Percentiles rank a stretch among this genome's conserved stretches.
These are phyloP conservation scores for Discoglossus pictus DNA, from an alignment of 2,797 vertebrate species.

Conservation along the genomic window DNA sequence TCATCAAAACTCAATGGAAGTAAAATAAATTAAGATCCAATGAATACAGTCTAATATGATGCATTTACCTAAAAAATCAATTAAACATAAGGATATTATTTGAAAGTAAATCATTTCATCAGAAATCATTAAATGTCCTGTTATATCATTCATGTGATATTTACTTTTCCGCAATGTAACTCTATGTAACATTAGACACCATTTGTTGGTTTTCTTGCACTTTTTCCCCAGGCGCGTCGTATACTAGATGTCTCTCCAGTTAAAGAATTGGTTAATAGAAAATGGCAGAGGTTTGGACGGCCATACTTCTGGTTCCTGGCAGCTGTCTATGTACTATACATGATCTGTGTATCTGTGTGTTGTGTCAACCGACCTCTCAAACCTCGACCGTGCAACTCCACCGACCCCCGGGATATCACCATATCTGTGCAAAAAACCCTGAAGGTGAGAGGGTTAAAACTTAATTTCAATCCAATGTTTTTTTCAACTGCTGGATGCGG, in stretches of 20 bases:
- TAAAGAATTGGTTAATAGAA: slow-evolving; percentile 88
- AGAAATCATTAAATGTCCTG: no score
- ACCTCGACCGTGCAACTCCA: slow-evolving; percentile 72
- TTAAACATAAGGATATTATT: no score
- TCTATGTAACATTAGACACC: fast-evolving
- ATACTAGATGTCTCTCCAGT: slow-evolving; percentile 73
- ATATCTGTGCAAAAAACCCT: slow-evolving; percentile 81
- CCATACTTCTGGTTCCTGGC: slow-evolving; percentile 89
- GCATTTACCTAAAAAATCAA: no score
- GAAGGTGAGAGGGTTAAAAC: slow-evolving; percentile 46
- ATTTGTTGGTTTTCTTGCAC: background rate
- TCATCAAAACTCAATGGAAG: no score
- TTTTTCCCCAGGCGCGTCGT: background rate
- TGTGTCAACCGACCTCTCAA: slow-evolving; percentile 88
- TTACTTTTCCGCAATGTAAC: no score
- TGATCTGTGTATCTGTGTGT: slow-evolving; percentile 85
- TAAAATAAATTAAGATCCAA: no score
- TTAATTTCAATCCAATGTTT: background rate
- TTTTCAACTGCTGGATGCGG: no score
- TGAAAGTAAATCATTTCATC: no score
- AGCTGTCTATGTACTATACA: slow-evolving; percentile 85
- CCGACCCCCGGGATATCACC: slow-evolving; percentile 74
- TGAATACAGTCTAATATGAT: no score
- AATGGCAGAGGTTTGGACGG: slow-evolving; percentile 90
- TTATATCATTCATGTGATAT: no score